Base-by-base conservation (phyloP, 1,140 invertebrate genomes). In the Ips typographus region DNA sequence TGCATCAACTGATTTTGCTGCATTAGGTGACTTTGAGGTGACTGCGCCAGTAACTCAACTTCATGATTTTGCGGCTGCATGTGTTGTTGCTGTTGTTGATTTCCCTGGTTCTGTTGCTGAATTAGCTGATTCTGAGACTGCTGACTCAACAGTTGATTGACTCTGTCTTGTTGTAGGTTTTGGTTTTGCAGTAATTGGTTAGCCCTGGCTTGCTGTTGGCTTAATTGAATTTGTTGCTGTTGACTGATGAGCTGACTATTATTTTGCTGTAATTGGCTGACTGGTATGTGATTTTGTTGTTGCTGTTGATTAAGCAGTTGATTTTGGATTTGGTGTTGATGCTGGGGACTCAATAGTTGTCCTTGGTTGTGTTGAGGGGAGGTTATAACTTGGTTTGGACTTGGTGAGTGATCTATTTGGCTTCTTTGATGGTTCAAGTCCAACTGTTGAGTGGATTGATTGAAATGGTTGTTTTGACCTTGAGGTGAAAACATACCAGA, bases 251-350 rank as follows among this genome's bases (percentile, higher is more conserved):
- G 64, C 8, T 61, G 66, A 37, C 61, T 43, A 22, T 22, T 22
- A 22, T 68, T 53, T 58, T 70, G 53, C 4, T 65, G 47, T 36
- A 65, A 5, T 41, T 70, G 64, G 59, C 67, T 72, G 8, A 67
- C 37, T 56, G 40, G 8, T 44, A 40, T 60, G 42, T 71, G 65
- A 68, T 64, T 72, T 61, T 68, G 65, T 40, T 56, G 42, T 55
- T 74, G 72, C 60, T 80, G 78, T 62, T 79, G 74, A 55, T 79
- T 77, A 49, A 83, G 79, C 59, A 73, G 22, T 49, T 81, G 80
- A 3, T 69, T 82, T 77, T 70, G 77, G 68, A 72, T 79, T 75
- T 51, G 79, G 41, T 81, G 80, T 55, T 77, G 77, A 62, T 66
- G 73, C 68, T 80, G 79, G 63, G 81, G 79, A 60, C 68, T 71